phyloP scores from a whole-genome alignment of 2,888 invertebrate genomes.

The Tipula unca region DNA sequence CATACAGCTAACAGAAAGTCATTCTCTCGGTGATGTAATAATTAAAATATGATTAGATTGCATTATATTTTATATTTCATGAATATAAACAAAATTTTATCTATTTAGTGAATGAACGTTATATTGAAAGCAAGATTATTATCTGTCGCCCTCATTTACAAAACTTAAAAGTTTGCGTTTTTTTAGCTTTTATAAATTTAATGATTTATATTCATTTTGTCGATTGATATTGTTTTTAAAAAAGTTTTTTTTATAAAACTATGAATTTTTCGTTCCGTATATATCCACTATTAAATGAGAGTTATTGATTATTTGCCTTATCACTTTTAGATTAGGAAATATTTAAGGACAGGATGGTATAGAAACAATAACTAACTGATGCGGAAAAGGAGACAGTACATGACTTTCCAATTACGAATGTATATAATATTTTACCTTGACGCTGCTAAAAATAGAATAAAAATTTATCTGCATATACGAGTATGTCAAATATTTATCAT shows the following conservation, averaged over 20 bases:
- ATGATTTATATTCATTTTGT: background rate
- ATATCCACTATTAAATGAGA: background rate
- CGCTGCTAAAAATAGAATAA: too few relatives aligned
- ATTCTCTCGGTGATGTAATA: background rate
- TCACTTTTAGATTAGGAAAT: background rate
- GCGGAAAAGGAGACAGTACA: too few relatives aligned
- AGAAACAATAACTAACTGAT: too few relatives aligned
- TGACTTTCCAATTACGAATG: too few relatives aligned
- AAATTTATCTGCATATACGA: too few relatives aligned
- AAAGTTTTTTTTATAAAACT: background rate
- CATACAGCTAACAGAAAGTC: background rate
- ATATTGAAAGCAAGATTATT: background rate
- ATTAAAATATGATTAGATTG: background rate
- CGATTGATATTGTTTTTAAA: background rate
- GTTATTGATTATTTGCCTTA: background rate
- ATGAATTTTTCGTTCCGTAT: background rate
- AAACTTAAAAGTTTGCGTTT: background rate
- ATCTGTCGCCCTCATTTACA: background rate
- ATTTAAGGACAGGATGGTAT: background rate
- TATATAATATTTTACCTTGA: too few relatives aligned
- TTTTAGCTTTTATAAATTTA: background rate
- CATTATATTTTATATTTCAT: background rate
- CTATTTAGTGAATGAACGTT: background rate
- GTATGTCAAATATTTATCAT: too few relatives aligned
- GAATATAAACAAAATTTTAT: background rate